Conservation (phyloP, 2,113 vertebrate genomes). For the Osmerus mordax region DNA sequence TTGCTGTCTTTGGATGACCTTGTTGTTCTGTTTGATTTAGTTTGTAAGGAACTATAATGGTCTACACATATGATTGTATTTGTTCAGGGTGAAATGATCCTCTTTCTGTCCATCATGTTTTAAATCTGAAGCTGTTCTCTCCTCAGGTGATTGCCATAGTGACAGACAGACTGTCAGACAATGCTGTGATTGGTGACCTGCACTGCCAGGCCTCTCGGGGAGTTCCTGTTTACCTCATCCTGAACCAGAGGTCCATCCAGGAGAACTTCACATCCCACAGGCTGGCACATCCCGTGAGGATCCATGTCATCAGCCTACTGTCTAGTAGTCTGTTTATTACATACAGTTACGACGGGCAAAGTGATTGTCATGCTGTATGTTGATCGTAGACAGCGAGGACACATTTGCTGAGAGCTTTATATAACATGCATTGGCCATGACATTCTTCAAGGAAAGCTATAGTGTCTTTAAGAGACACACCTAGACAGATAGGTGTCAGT, state of each 20-base stretch:
- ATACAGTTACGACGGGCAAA: too few species aligned
- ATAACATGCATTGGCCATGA: too few species aligned
- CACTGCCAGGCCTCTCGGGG: conserved; percentile 68
- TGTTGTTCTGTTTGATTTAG: too few species aligned
- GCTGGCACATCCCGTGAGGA: conserved; percentile 72
- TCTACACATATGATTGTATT: too few species aligned
- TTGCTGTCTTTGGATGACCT: too few species aligned
- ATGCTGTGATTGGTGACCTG: conserved; percentile 74
- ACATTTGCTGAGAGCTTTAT: too few species aligned
- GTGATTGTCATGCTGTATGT: too few species aligned
- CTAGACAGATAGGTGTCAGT: neutral
- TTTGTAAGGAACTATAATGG: too few species aligned
- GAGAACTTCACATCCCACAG: conserved; percentile 54
- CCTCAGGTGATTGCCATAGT: conserved; percentile 82
- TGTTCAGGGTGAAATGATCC: too few species aligned
- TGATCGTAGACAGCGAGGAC: too few species aligned
- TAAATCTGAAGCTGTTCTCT: conserved; percentile 3
- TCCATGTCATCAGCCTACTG: neutral
- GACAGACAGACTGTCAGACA: conserved; percentile 81
- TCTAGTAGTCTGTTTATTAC: neutral
- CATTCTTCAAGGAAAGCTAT: too few species aligned
- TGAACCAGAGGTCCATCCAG: conserved; percentile 69
- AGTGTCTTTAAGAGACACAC: neutral
- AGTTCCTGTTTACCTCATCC: conserved; percentile 81
- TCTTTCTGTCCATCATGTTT: too few species aligned